Evolutionary conservation across 2,888 invertebrate species (phyloP), one percentile per base, ranked within the genome.

Genomic region (Linyphia triangularis): DNA sequence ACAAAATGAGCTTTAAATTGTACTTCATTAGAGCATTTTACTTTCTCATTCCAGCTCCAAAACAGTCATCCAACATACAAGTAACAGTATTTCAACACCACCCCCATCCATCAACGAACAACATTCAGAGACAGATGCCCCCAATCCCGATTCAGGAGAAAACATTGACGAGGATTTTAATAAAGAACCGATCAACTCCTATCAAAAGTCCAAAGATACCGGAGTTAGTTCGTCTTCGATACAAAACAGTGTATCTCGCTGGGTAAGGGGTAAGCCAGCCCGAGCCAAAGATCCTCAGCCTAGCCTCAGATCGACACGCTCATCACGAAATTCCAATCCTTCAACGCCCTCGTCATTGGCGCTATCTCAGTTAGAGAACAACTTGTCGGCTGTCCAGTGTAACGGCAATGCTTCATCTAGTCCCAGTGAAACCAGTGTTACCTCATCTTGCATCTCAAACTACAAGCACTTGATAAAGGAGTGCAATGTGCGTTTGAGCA

Each of bases 401-500:
- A 51, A 51, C 22, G 57, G 19, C 5, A 13, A 22, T 28, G 1
- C 22, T 7, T 26, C 57, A 7, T 57, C 75, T 37, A 61, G 79
- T 69, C 28, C 40, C 6, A 59, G 59, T 57, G n/a, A 24, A 13
- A 65, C 33, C 6, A 40, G 24, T 26, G n/a, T 43, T n/a, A 61
- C 61, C 22, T 33, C 30, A 13, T 61, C 57, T 4, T 59, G 24
- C 63, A 9, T 24, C 19, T 26, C 51, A 24, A 30, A 51, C 43
- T 28, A 69, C 30, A 37, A 22, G n/a, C 7, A 33, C 30, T 16
- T 63, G 40, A 51, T 79, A 2, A 86, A 86, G 40, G 28, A 72
- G 57, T 86, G 85, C 19, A 79, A 57, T 51, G 85, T 86, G 7
- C 26, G 30, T 57, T 63, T 86, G 33, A 37, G 24, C 3, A 79